phyloP scores from a whole-genome alignment of 2,797 vertebrate species.

The Melanotaenia boesemani region DNA sequence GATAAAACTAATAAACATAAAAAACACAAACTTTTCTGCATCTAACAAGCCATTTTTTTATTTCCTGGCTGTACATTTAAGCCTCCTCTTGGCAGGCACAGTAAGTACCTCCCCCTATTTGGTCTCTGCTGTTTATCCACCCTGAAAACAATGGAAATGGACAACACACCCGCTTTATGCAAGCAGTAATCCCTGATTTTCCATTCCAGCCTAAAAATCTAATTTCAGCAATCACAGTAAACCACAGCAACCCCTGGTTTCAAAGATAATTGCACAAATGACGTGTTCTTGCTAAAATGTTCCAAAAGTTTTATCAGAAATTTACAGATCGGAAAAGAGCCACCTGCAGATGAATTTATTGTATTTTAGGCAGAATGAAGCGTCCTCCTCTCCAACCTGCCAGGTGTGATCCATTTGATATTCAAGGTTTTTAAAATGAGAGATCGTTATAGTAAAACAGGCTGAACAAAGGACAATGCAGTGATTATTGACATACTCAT shows the following conservation, averaged over 20 bases:
- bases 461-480: background rate
- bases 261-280: constrained; percentile 35
- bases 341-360: constrained; percentile 3
- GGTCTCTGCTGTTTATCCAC: background rate
- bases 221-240: constrained; percentile 15
- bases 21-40: background rate
- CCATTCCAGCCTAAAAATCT: background rate
- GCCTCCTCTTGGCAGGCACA: background rate
- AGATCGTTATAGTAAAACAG: background rate
- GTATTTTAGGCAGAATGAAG: constrained; percentile 3
- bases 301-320: constrained; percentile 13
- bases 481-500: too few species aligned
- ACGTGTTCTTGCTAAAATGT: constrained; percentile 4
- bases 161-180: background rate
- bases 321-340: background rate
- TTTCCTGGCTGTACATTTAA: background rate
- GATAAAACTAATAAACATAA: too few species aligned
- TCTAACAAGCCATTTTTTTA: fast-evolving
- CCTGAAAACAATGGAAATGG: background rate
- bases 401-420: background rate
- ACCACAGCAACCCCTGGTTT: background rate
- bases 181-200: background rate
- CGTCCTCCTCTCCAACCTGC: background rate
- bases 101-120: background rate
- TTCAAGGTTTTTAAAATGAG: background rate